Conservation (phyloP, 2,888 invertebrate genomes). For the Agrochola macilenta region DNA sequence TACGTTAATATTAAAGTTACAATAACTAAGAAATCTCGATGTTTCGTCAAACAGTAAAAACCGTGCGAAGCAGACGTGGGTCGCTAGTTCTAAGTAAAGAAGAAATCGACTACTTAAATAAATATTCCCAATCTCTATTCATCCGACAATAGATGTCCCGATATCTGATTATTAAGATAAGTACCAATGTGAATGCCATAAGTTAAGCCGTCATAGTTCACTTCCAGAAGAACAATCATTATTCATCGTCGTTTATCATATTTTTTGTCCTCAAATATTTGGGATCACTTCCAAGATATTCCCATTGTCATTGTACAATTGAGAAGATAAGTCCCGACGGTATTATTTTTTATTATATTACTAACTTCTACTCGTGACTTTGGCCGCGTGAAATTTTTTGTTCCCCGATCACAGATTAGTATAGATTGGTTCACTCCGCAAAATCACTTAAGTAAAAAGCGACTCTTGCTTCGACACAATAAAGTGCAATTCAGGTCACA, state of each 20-base stretch:
- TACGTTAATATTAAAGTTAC: too few relatives aligned
- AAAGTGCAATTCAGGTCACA: too few relatives aligned
- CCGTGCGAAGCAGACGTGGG: too few relatives aligned
- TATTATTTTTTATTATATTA: slow-evolving; percentile 34
- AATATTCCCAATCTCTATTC: slow-evolving; percentile 1
- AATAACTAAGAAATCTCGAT: too few relatives aligned
- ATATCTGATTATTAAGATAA: slow-evolving; percentile 49
- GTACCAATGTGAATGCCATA: slow-evolving; percentile 53
- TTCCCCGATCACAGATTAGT: neutral
- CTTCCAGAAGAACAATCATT: slow-evolving; percentile 58
- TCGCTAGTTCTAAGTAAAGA: neutral
- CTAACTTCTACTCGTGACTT: neutral
- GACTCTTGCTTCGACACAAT: too few relatives aligned
- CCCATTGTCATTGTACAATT: slow-evolving; percentile 59
- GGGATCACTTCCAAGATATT: slow-evolving; percentile 64
- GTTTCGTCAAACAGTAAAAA: too few relatives aligned
- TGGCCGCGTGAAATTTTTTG: neutral
- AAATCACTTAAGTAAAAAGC: too few relatives aligned
- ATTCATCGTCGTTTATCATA: slow-evolving; percentile 68
- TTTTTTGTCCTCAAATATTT: slow-evolving; percentile 70
- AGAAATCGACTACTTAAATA: neutral
- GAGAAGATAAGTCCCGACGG: slow-evolving; percentile 48
- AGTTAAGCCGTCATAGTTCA: slow-evolving; percentile 46
- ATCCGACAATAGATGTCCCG: slow-evolving; percentile 21
- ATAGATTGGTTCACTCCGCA: too few relatives aligned